Evolutionary conservation across 1,140 invertebrate species (phyloP), one percentile per base, ranked within the genome.

Genomic region (Drosophila aff.): DNA sequence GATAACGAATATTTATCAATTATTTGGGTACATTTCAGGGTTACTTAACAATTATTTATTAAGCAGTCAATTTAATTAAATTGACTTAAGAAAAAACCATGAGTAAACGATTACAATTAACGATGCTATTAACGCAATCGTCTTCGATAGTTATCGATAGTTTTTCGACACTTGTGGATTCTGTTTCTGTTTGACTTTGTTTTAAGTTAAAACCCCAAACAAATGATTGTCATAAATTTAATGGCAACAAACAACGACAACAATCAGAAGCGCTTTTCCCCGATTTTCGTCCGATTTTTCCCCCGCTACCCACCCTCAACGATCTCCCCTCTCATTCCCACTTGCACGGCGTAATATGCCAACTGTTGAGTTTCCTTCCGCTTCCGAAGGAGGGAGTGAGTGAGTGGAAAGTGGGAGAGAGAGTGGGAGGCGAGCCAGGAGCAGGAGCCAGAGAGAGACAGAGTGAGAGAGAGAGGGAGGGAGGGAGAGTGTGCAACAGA

Each of bases 311-410:
- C 11, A 9, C 31, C 21, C 21, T 10, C 38, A 4, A 11, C n/a
- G 21, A 23, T 18, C 13, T 43, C 6, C 38, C 52, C 43, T 47
- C 31, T 33, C 40, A 5, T 43, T 26, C 23, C 66, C 26, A 31
- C 44, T 44, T 36, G 50, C 23, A 41, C 46, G 53, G 61, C 52
- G 36, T 83, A 78, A 89, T 89, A 85, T 89, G 85, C 84, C 84
- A 89, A 89, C 84, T 89, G 84, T 89, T 89, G 84, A 89, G 84
- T 89, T 90, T 89, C 81, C 85, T 89, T 81, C 84, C 84, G 84
- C 74, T 77, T 87, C 79, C 83, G 80, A 50, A 18, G 33, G 33
- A 16, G 43, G 7, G 38, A 49, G 41, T 16, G 50, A 31, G 68
- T 49, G 58, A 9, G 49, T 8, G 49, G 15, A 6, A 9, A 3